Base-by-base conservation (phyloP, 2,888 invertebrate genomes). In the Rambutsinella grinnellia region DNA sequence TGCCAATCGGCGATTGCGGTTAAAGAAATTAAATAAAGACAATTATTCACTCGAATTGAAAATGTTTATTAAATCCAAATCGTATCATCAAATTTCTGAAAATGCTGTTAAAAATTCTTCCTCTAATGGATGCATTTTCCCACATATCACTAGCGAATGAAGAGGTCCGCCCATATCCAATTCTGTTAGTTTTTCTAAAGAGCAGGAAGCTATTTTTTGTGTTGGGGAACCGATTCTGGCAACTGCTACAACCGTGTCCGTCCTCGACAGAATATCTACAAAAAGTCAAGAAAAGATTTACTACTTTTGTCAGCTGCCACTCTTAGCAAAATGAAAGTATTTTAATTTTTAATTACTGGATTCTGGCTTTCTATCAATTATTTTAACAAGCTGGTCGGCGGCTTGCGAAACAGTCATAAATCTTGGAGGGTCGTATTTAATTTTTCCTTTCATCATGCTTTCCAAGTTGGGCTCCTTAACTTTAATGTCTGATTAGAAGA, bases 391-490 rank as follows among this genome's bases (percentile, higher is more conserved):
- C 87, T 99, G 99, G 65, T 88, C 86, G 3, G 95, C 92, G 21
- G 99, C 99, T 88, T 96, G 94, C 58, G 90, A 89, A 0, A 94
- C 95, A 49, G 91, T 92, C 97, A 99, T 97, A 86, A 96, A 99
- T 84, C 93, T 90, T 0, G 99, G 94, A 3, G 97, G 95, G 91
- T 97, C 94, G 87, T 94, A 99, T 84, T 95, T 93, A 80, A 93
- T 92, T 80, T 93, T 92, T 85, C 95, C 96, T 87, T 92, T 95
- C 85, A 93, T 93, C 82, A 99, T 86, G 85, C 97, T 97, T 86
- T 99, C 98, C 81, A 94, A 89, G 24, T 96, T 95, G 79, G 97
- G 97, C 87, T 99, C 99, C 88, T 98, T 99, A 1, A 99, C 95
- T 90, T 98, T 97, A 76, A 99, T 99, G 88, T 99, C 99, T 63